Evolutionary conservation across 2,113 vertebrate species (phyloP).

Genomic region (Hiodon alosoides): DNA sequence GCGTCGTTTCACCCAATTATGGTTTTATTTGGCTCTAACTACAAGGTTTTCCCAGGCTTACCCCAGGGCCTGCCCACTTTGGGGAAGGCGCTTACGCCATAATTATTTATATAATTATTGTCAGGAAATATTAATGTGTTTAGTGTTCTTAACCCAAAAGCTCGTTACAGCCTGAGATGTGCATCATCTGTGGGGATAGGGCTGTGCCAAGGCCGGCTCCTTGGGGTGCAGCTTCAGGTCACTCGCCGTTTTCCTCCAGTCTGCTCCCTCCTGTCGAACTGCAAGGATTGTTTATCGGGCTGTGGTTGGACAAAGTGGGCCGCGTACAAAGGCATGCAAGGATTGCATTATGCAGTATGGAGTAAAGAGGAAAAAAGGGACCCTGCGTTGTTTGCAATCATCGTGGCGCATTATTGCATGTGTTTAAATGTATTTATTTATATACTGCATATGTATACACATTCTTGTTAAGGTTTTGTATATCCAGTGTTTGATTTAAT

Average conservation of each 20-base stretch:
- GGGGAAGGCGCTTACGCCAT: constrained; percentile 97
- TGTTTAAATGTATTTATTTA: constrained; percentile 16
- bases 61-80: constrained; percentile 72
- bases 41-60: constrained; percentile 59
- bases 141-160: constrained; percentile 98
- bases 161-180: constrained; percentile 95
- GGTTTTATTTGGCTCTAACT: constrained; percentile 58
- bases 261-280: too few relatives aligned
- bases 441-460: constrained; percentile 11
- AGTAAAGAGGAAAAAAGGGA: too few relatives aligned
- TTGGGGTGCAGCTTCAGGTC: constrained; percentile 56
- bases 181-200: constrained; percentile 81
- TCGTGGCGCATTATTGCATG: too few relatives aligned
- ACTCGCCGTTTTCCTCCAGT: too few relatives aligned
- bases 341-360: too few relatives aligned
- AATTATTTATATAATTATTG: constrained; percentile 84
- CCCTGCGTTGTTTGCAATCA: too few relatives aligned
- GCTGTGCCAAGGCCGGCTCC: constrained; percentile 82
- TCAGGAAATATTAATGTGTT: constrained; percentile 99
- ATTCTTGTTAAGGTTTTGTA: constrained; percentile 16
- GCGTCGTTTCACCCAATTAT: constrained; percentile 67
- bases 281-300: too few relatives aligned
- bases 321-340: too few relatives aligned
- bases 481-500: constrained; percentile 3
- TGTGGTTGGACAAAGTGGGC: too few relatives aligned